A percentile compares a stretch with the other conserved stretches of the same genome.
Evolutionary conservation across 2,888 invertebrate species (phyloP).

Genomic region (Pollenia angustigena): DNA sequence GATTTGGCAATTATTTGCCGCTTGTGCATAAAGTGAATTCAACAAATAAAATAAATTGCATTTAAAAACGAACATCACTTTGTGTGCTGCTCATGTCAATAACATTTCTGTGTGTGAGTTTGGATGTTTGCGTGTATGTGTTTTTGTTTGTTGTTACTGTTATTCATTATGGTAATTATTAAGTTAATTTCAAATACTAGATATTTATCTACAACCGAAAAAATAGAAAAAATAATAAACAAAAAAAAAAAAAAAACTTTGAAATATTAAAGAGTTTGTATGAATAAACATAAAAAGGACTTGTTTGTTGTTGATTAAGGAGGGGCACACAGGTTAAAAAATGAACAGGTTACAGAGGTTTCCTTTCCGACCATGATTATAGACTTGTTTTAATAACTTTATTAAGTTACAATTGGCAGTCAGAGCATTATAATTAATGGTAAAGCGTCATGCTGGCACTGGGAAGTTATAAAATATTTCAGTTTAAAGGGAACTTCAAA

Average conservation of each 20-base stretch:
- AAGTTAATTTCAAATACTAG: slow-evolving; percentile 71
- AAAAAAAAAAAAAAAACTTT: slow-evolving; percentile 13
- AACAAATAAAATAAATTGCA: slow-evolving; percentile 72
- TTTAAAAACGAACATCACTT: slow-evolving; percentile 65
- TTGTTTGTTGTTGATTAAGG: slow-evolving; percentile 34
- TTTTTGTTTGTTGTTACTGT: slow-evolving; percentile 22
- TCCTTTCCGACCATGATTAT: slow-evolving; percentile 10
- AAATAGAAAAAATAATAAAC: neutral
- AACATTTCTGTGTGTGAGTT: neutral
- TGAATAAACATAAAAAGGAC: slow-evolving; percentile 1
- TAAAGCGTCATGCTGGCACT: slow-evolving; percentile 13
- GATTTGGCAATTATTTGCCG: slow-evolving; percentile 73
- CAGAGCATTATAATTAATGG: slow-evolving; percentile 19
- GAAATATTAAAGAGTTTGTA: slow-evolving; percentile 37
- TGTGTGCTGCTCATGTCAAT: slow-evolving; percentile 29
- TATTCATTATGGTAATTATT: slow-evolving; percentile 69
- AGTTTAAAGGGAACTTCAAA: slow-evolving; percentile 5
- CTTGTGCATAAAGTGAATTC: slow-evolving; percentile 66
- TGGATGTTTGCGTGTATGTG: neutral
- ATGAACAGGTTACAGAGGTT: slow-evolving; percentile 8
- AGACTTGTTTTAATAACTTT: slow-evolving; percentile 66
- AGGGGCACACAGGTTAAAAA: slow-evolving; percentile 12
- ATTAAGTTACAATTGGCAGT: slow-evolving; percentile 42
- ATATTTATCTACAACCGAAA: slow-evolving; percentile 61
- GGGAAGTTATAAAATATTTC: slow-evolving; percentile 34